phyloP scores from a whole-genome alignment of 2,113 vertebrate species.

The Onychorhynchus coronatus region DNA sequence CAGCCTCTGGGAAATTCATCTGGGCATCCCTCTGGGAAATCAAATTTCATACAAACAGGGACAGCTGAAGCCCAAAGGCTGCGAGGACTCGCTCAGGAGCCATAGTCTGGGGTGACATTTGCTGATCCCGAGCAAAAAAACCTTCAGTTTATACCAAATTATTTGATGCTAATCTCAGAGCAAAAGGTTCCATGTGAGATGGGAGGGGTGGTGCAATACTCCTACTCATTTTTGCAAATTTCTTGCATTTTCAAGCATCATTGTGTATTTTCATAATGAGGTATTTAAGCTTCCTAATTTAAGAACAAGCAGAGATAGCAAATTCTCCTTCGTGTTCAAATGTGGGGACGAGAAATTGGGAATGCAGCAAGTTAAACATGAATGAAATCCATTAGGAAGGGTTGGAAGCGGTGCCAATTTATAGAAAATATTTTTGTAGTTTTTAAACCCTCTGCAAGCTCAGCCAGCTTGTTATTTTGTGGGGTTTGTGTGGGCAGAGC shows the following conservation, averaged over 20 bases:
- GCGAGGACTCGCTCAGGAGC: background rate
- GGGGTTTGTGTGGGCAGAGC: slow-evolving; percentile 58
- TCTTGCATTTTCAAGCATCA: background rate
- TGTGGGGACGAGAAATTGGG: background rate
- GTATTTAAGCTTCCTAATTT: background rate
- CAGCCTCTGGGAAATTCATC: background rate
- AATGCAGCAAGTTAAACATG: background rate
- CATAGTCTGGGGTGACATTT: background rate
- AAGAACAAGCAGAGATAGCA: background rate
- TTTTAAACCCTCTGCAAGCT: slow-evolving; percentile 29
- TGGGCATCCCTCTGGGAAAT: background rate
- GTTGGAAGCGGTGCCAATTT: background rate
- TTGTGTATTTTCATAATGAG: accelerated
- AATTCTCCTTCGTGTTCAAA: background rate
- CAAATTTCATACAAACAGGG: background rate
- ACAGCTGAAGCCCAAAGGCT: background rate
- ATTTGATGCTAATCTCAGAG: background rate
- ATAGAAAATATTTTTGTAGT: slow-evolving; percentile 11
- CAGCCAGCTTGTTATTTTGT: slow-evolving; percentile 52
- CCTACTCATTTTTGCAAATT: background rate
- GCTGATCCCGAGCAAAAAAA: background rate
- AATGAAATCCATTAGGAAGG: slow-evolving; percentile 15
- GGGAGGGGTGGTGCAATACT: background rate
- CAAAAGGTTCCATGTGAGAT: background rate
- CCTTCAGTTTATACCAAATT: background rate